Conservation (phyloP, 2,797 vertebrate genomes). For the Cyclopterus lumpus region DNA sequence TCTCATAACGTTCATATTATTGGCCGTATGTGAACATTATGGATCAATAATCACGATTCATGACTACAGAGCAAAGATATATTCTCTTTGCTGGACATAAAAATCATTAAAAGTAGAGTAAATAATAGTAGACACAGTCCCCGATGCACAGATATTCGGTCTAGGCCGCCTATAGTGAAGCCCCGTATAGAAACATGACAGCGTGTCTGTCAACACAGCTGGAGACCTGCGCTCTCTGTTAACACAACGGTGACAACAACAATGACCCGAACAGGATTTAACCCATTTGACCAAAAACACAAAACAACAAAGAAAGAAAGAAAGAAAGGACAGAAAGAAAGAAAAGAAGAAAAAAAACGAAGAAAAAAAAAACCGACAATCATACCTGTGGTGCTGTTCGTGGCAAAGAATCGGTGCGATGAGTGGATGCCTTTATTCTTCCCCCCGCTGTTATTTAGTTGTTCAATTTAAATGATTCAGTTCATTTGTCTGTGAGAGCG, state of each 20-base stretch:
- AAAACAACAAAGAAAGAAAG: constrained; percentile 18
- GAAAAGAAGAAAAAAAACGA: too few species aligned
- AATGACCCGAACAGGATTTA: constrained; percentile 56
- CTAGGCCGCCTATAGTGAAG: constrained; percentile 44
- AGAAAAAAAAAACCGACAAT: not conserved
- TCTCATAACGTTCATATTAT: constrained; percentile 32
- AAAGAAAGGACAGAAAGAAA: too few species aligned
- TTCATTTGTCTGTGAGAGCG: constrained; percentile 69
- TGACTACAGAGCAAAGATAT: not conserved
- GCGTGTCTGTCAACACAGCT: constrained; percentile 76
- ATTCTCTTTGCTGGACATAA: not conserved
- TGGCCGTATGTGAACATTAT: not conserved
- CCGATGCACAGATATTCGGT: constrained; percentile 29
- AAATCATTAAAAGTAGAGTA: not conserved
- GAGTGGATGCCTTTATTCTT: constrained; percentile 55
- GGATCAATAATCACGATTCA: constrained; percentile 12
- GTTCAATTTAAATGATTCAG: constrained; percentile 59
- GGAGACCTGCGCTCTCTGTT: constrained; percentile 73
- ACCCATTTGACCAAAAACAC: constrained; percentile 28
- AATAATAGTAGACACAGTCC: constrained; percentile 31
- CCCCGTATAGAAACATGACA: constrained; percentile 64
- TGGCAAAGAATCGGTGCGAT: constrained; percentile 65
- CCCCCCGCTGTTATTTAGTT: constrained; percentile 63
- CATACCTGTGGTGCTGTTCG: constrained; percentile 78
- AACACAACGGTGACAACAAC: constrained; percentile 69